Percentiles rank a stretch among this genome's conserved stretches.
These are phyloP conservation scores for Ips nitidus DNA, from an alignment of 1,140 invertebrate genomes.

Conservation along the genomic window DNA sequence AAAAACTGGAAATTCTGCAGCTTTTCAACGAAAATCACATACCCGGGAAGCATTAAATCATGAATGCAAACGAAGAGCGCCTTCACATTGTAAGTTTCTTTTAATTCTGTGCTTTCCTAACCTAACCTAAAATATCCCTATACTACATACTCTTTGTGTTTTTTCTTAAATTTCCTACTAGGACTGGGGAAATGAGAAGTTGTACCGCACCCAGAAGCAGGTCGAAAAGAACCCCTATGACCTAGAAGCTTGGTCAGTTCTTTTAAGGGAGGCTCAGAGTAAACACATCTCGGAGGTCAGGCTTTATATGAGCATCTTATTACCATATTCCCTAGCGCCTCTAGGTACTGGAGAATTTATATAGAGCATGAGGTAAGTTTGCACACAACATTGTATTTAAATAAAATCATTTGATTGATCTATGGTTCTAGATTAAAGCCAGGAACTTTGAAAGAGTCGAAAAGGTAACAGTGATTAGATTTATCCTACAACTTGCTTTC, in stretches of 20 bases:
- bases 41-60: neutral
- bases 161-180: constrained; percentile 44
- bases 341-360: constrained; percentile 98
- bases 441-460: constrained; percentile 97
- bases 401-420: neutral
- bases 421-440: constrained; percentile 81
- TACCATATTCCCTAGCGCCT: constrained; percentile 90
- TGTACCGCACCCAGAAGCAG: constrained; percentile 76
- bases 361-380: constrained; percentile 93
- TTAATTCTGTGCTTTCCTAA: constrained; percentile 3
- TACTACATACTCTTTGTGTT: constrained; percentile 1
- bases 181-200: constrained; percentile 86
- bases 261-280: constrained; percentile 89
- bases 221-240: constrained; percentile 87
- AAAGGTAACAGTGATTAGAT: constrained; percentile 73
- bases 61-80: constrained; percentile 44
- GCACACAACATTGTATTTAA: neutral
- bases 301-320: constrained; percentile 93
- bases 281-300: constrained; percentile 90
- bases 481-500: constrained; percentile 3
- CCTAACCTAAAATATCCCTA: constrained; percentile 13
- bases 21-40: too few species aligned
- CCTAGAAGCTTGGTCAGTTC: constrained; percentile 94
- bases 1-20: too few species aligned
- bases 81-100: constrained; percentile 48